Percentiles rank a stretch among this genome's conserved stretches.
These are phyloP conservation scores for Stichodactyla helianthus DNA, from an alignment of 64 coral and sea anemone genomes.

Conservation along the genomic window DNA sequence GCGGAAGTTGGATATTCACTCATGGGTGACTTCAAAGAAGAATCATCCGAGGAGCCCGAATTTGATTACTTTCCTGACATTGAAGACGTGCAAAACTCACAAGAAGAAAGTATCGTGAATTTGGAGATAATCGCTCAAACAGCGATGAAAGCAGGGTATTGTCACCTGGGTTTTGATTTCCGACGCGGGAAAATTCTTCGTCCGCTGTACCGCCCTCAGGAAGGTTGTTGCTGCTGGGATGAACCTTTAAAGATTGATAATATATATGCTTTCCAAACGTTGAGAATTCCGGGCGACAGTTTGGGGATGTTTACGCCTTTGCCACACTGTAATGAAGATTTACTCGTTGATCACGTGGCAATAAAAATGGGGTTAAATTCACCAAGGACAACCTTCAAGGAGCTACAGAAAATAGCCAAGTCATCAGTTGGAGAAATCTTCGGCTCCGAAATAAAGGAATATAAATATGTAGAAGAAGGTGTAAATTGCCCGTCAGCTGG, in stretches of 20 bases:
- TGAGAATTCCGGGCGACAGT: not conserved
- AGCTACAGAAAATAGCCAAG: not conserved
- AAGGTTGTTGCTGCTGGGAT: not conserved
- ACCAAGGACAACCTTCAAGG: not conserved
- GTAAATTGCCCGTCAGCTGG: not conserved
- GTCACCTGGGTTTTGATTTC: not conserved
- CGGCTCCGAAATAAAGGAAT: not conserved
- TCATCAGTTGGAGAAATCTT: not conserved
- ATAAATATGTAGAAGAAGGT: not conserved
- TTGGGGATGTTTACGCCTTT: not conserved
- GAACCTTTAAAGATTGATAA: not conserved
- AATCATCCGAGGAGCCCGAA: not conserved
- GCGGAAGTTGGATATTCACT: not conserved
- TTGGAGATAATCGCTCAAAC: not conserved
- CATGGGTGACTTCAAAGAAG: not conserved
- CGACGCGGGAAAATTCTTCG: not conserved
- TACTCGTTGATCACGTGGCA: not conserved
- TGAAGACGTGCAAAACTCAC: not conserved
- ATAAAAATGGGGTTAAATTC: not conserved
- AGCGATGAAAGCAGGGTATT: not conserved
- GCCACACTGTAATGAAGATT: not conserved
- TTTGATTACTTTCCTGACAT: not conserved
- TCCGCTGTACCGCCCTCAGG: not conserved
- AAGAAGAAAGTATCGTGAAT: not conserved
- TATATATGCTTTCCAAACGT: not conserved